Conservation (phyloP, 2,113 vertebrate genomes). For the Ancistrus triradiatus region DNA sequence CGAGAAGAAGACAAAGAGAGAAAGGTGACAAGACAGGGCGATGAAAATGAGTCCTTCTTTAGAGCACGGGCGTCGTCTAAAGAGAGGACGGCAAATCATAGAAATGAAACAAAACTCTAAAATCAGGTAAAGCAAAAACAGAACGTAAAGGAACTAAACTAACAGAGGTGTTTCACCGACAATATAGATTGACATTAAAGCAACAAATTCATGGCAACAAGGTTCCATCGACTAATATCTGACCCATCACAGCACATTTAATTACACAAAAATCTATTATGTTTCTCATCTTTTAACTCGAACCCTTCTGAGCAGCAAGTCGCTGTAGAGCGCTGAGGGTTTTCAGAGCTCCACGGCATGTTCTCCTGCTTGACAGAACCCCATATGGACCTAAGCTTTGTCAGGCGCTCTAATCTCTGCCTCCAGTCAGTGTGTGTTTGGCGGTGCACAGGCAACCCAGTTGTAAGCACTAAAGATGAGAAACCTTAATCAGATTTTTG, state of each 20-base stretch:
- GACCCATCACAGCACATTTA: conserved; percentile 97
- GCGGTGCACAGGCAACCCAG: too few species aligned
- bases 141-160: conserved; percentile 61
- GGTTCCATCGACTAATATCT: conserved; percentile 93
- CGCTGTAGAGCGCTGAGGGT: neutral
- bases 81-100: conserved; percentile 58
- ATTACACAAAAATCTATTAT: conserved; percentile 99
- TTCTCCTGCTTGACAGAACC: neutral
- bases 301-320: conserved; percentile 45
- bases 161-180: conserved; percentile 95
- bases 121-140: conserved; percentile 35
- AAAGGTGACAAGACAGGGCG: conserved; percentile 74
- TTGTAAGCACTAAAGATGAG: conserved; percentile 93
- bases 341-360: neutral
- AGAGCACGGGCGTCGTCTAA: conserved; percentile 53
- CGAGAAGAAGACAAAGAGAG: conserved; percentile 67
- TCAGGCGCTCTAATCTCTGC: neutral
- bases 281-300: conserved; percentile 95
- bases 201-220: conserved; percentile 95
- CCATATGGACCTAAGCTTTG: too few species aligned
- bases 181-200: conserved; percentile 95
- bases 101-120: conserved; percentile 42
- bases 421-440: too few species aligned
- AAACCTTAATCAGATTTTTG: conserved; percentile 99
- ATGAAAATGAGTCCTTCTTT: conserved; percentile 66